phyloP scores from a whole-genome alignment of 2,888 invertebrate genomes.

The Agrenia bidenticulata region DNA sequence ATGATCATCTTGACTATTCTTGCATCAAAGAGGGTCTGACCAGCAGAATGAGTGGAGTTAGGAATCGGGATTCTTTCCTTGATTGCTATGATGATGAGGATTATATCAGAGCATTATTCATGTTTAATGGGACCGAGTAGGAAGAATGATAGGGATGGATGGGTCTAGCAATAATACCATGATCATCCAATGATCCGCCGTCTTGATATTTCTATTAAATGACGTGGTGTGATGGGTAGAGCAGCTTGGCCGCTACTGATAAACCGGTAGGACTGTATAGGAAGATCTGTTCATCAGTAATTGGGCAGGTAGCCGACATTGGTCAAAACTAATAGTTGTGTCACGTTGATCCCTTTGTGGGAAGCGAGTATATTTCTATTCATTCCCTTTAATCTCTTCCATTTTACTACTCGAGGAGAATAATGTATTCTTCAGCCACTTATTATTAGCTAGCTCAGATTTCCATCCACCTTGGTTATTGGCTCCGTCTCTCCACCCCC shows the following conservation, averaged over 20 bases:
- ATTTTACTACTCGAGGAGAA: constrained; percentile 11
- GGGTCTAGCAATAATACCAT: constrained; percentile 5
- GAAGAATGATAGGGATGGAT: constrained; percentile 10
- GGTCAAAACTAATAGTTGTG: constrained; percentile 53
- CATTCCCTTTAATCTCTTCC: constrained; percentile 14
- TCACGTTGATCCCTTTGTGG: constrained; percentile 51
- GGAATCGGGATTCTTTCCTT: background rate
- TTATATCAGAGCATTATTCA: constrained; percentile 13
- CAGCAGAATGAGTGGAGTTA: background rate
- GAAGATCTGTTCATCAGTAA: constrained; percentile 33
- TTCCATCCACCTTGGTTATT: constrained; percentile 15
- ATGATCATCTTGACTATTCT: constrained; percentile 36
- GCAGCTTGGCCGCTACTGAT: too few species aligned
- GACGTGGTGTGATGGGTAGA: constrained; percentile 2
- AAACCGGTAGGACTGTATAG: constrained; percentile 16
- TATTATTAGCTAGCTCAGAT: background rate
- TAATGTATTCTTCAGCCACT: background rate
- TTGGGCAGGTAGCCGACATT: constrained; percentile 50
- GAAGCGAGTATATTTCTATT: constrained; percentile 17
- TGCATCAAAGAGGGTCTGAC: background rate
- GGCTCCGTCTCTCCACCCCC: constrained; percentile 12
- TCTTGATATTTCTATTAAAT: constrained; percentile 19
- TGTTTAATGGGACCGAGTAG: constrained; percentile 14
- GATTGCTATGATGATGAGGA: constrained; percentile 8
- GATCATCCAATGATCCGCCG: constrained; percentile 8